Percentiles rank a stretch among this genome's conserved stretches.
These are phyloP conservation scores for Galaxias olidus DNA, from an alignment of 2,797 vertebrate genomes.

Conservation along the genomic window DNA sequence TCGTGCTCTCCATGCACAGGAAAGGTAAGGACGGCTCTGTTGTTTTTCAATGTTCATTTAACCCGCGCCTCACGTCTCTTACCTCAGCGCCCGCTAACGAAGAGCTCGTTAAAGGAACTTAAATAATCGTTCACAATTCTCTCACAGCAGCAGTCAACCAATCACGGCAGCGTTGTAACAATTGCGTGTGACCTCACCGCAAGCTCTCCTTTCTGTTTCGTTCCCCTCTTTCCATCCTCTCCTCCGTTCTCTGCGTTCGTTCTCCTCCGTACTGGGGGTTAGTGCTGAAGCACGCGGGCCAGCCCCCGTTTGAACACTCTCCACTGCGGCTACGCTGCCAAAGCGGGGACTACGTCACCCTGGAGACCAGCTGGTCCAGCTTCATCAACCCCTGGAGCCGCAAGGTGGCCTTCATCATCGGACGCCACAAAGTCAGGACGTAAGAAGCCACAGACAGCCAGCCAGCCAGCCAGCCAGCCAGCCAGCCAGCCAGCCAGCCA, in stretches of 20 bases:
- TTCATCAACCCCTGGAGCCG: conserved; percentile 91
- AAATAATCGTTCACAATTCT: neutral
- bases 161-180: neutral
- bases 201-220: neutral
- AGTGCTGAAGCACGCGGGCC: conserved; percentile 85
- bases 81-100: too few relatives aligned
- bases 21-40: conserved; percentile 72
- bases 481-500: neutral
- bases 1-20: conserved; percentile 86
- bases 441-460: conserved; percentile 57
- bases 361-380: conserved; percentile 92
- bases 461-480: neutral
- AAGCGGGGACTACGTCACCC: conserved; percentile 86
- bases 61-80: neutral
- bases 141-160: neutral
- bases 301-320: conserved; percentile 85
- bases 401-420: conserved; percentile 89
- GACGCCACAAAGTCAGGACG: conserved; percentile 90
- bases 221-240: neutral
- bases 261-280: neutral
- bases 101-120: too few relatives aligned
- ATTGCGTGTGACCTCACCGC: too few relatives aligned
- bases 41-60: too few relatives aligned
- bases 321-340: conserved; percentile 85
- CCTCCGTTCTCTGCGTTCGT: neutral